These are phyloP conservation scores for Polypterus senegalus DNA, from an alignment of 2,113 vertebrate genomes.

Conservation along the genomic window DNA sequence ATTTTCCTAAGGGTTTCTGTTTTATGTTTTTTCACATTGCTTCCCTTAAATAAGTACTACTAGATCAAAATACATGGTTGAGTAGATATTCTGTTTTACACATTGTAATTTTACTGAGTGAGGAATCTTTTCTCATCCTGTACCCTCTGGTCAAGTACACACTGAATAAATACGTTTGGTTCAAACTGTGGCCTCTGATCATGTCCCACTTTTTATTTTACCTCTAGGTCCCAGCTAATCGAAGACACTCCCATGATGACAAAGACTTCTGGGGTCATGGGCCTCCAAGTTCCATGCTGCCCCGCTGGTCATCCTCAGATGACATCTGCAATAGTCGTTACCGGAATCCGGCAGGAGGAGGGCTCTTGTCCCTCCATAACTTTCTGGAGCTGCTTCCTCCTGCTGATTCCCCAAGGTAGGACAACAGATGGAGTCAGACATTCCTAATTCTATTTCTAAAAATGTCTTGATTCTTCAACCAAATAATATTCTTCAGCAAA, in stretches of 20 bases:
- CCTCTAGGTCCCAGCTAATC: conserved; percentile 51
- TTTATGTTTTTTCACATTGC: too few relatives aligned
- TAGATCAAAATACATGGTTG: too few relatives aligned
- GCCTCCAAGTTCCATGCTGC: conserved; percentile 48
- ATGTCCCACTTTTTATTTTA: conserved; percentile 7
- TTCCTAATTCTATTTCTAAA: not conserved
- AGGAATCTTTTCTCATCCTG: too few relatives aligned
- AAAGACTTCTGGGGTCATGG: conserved; percentile 56
- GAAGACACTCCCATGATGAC: conserved; percentile 62
- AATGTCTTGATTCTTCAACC: not conserved
- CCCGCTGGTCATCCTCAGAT: conserved; percentile 67
- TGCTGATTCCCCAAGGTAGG: not conserved
- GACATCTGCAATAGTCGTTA: conserved; percentile 40
- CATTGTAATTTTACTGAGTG: too few relatives aligned
- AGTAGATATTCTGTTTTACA: too few relatives aligned
- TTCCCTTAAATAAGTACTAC: too few relatives aligned
- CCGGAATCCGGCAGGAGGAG: conserved; percentile 34
- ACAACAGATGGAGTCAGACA: not conserved
- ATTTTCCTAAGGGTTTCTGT: too few relatives aligned
- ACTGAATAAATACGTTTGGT: too few relatives aligned
- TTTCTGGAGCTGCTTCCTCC: not conserved
- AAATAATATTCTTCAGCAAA: not conserved
- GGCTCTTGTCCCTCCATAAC: conserved; percentile 5
- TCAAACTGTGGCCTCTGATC: too few relatives aligned
- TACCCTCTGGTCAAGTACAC: too few relatives aligned